phyloP scores from a whole-genome alignment of 2,797 vertebrate species.

The Holocentrus rufus region DNA sequence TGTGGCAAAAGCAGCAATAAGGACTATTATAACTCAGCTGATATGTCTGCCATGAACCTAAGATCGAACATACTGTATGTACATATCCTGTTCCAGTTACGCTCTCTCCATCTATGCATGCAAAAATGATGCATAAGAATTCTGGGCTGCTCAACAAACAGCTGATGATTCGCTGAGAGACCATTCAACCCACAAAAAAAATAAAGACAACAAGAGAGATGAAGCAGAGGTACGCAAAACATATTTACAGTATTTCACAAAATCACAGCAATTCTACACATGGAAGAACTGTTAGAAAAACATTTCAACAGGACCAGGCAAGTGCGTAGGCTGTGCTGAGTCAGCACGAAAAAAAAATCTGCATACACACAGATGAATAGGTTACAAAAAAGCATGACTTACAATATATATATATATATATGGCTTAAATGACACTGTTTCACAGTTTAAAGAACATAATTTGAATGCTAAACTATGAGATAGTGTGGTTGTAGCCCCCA shows the following conservation, averaged over 20 bases:
- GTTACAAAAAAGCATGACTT: conserved; percentile 37
- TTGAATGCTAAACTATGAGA: conserved; percentile 14
- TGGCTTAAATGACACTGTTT: conserved; percentile 74
- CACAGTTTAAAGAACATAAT: conserved; percentile 33
- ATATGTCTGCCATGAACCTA: conserved; percentile 20
- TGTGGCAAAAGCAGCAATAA: not conserved
- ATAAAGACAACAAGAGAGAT: conserved; percentile 37
- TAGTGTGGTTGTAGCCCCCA: not conserved
- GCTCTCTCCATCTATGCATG: conserved; percentile 22
- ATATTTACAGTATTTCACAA: conserved; percentile 74
- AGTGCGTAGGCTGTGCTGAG: conserved; percentile 22
- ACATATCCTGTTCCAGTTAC: conserved; percentile 6
- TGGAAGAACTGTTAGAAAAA: conserved; percentile 24
- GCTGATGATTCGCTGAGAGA: not conserved
- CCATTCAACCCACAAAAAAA: conserved; percentile 4
- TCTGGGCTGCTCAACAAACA: conserved; percentile 2
- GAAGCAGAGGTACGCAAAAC: conserved; percentile 24
- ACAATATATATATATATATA: conserved; percentile 44
- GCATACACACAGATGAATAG: conserved; percentile 22
- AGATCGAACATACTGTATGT: not conserved
- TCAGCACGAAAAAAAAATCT: conserved; percentile 28
- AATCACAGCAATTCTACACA: conserved; percentile 49
- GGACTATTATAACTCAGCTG: not conserved
- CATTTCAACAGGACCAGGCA: conserved; percentile 38
- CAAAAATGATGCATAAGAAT: conserved; percentile 14